Evolutionary conservation across 2,113 vertebrate genomes (phyloP), one percentile per base, ranked within the genome.

Genomic region (Nibea coibor): DNA sequence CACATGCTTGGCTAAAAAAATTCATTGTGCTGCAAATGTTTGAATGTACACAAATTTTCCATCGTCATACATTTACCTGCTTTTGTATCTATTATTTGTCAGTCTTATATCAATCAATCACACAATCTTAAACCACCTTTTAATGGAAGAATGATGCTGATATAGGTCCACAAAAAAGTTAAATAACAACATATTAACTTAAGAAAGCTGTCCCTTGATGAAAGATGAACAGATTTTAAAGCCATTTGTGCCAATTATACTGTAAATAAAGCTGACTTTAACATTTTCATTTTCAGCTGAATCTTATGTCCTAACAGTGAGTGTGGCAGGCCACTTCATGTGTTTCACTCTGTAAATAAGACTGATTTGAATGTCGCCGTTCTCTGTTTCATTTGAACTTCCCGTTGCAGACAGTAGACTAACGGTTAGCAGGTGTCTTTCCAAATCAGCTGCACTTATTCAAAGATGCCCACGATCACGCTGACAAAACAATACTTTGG

Each of bases 361-460:
- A 39, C 47, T 78, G 17, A 78, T 88, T 83, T 90, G 65, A 85
- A 88, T 88, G 45, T 78, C 22, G 3, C n/a, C 6, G 64, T 87
- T 90, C 73, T 82, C 65, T 19, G 69, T 90, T 90, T 88, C 65
- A 1, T 26, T 57, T 74, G 20, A 77, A 71, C 43, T 80, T 88
- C 78, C 64, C n/a, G 42, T 71, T 81, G 2, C 19, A 42, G 12
- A 75, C 10, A 31, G 63, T 26, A n/a, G 15, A 63, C 16, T 31
- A 26, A 50, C 56, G 31, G 43, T 15, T 24, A 19, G 10, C 80
- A 79, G 69, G 16, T 89, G 77, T 74, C 50, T 56, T 54, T 80
- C 17, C 54, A 64, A 17, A 58, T 28, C 5, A 50, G 9, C 12
- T 42, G 11, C 2, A 10, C 26, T 28, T 28, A n/a, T 61, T 35